Evolutionary conservation across 2,113 vertebrate species (phyloP).

Genomic region (Helogale parvula): DNA sequence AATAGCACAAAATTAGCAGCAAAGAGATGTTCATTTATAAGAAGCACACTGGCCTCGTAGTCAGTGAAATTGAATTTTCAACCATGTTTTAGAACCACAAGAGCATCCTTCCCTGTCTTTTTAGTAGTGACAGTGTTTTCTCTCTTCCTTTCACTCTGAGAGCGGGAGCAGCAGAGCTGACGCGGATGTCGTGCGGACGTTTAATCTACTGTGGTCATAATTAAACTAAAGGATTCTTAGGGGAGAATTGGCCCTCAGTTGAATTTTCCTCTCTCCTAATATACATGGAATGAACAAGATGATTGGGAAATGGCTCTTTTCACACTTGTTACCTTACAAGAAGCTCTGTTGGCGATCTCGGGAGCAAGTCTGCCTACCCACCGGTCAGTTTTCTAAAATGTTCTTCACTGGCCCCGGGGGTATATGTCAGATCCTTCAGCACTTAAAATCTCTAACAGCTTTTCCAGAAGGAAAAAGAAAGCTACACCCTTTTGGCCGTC

Average conservation of each 20-base stretch:
- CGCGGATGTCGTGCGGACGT: background rate
- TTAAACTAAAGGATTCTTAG: constrained; percentile 52
- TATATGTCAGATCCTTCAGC: constrained; percentile 29
- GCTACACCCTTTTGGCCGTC: background rate
- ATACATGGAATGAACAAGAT: constrained; percentile 29
- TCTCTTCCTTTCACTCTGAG: background rate
- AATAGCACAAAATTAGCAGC: constrained; percentile 75
- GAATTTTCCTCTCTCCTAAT: constrained; percentile 50
- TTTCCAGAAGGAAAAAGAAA: constrained; percentile 7
- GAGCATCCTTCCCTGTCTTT: constrained; percentile 49
- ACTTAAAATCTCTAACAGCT: constrained; percentile 26
- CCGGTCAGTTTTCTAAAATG: constrained; percentile 34
- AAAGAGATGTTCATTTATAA: constrained; percentile 66
- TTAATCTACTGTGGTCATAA: constrained; percentile 27
- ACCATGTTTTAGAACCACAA: background rate
- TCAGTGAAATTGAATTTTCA: constrained; percentile 70
- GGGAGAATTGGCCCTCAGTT: constrained; percentile 12
- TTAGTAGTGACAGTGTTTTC: background rate
- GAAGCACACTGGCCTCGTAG: constrained; percentile 43
- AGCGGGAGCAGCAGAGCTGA: background rate
- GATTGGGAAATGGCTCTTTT: constrained; percentile 31
- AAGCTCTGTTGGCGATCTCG: background rate
- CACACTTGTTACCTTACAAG: background rate
- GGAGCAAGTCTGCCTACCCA: constrained; percentile 12
- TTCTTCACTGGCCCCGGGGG: background rate